Base-by-base conservation (phyloP, 2,888 invertebrate genomes). In the Papilio elwesi region DNA sequence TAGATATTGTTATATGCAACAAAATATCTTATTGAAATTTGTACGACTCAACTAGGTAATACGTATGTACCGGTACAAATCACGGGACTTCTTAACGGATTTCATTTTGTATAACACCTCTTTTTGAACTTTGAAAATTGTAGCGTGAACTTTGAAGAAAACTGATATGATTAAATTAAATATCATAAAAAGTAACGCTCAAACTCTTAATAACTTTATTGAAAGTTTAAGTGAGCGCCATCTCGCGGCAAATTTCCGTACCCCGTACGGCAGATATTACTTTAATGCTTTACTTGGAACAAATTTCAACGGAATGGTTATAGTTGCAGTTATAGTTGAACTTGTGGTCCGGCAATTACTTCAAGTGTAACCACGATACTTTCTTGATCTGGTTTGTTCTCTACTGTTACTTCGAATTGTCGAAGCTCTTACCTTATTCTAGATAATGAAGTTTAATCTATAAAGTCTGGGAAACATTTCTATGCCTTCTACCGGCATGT, bases 241-340 rank as follows among this genome's bases (percentile, higher is more conserved):
- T 89, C 86, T 89, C 82, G 83, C 83, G 87, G 90, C 84, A 89
- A 87, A 89, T 91, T 89, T 87, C 84, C 87, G 82, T 83, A 88
- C 84, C 83, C 78, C 73, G 80, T 79, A 80, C 79, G 79, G 77
- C 76, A 82, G 85, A 83, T 86, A 87, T 87, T 86, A 89, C 85
- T 89, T 86, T 88, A 90, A 90, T 88, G 85, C 85, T 83, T 86
- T 85, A 85, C 82, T 86, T 80, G 83, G 82, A 74, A 81, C 81
- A 82, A 87, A 84, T 87, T 88, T 82, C 84, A 76, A 80, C 73
- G 79, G 81, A 87, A 90, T 79, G 83, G 89, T 89, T 88, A 89
- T 87, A 80, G 83, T 84, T 85, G 84, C 86, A 85, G 84, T 76
- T 81, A 83, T 82, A 81, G 84, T 85, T 89, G 85, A 90, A 91